phyloP scores from a whole-genome alignment of 2,888 invertebrate genomes.

The Cephus sareptanus region DNA sequence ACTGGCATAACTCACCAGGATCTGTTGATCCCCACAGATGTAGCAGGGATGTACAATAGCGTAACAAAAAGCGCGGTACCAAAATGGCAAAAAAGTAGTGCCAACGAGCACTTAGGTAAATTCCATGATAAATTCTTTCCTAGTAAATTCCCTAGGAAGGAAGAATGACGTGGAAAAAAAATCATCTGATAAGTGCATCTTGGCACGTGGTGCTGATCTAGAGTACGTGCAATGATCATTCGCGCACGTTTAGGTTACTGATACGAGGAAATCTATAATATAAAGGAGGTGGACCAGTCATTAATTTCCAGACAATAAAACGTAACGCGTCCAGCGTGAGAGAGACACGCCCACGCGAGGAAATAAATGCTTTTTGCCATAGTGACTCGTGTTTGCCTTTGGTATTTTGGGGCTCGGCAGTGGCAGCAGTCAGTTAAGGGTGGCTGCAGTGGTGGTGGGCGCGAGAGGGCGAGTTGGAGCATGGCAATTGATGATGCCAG shows the following conservation, averaged over 20 bases:
- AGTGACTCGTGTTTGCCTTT: conserved; percentile 62
- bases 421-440: conserved; percentile 32
- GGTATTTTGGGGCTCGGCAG: conserved; percentile 57
- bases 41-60: neutral
- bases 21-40: neutral
- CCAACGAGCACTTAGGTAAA: too few relatives aligned
- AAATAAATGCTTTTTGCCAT: conserved; percentile 54
- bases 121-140: too few relatives aligned
- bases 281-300: conserved; percentile 38
- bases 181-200: neutral
- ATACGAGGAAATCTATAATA: neutral
- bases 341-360: conserved; percentile 59
- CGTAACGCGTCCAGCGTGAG: conserved; percentile 54
- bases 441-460: conserved; percentile 4
- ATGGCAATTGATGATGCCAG: conserved; percentile 61
- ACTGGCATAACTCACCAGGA: neutral
- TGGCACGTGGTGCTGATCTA: neutral
- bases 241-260: neutral
- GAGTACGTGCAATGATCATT: neutral
- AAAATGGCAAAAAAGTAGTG: neutral
- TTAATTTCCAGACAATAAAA: conserved; percentile 62
- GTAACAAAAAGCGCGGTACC: neutral
- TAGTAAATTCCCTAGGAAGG: neutral
- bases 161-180: neutral
- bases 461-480: conserved; percentile 41